These are phyloP conservation scores for Plumapathes pennacea DNA, from an alignment of 92 coral and sea anemone species.

Conservation along the genomic window DNA sequence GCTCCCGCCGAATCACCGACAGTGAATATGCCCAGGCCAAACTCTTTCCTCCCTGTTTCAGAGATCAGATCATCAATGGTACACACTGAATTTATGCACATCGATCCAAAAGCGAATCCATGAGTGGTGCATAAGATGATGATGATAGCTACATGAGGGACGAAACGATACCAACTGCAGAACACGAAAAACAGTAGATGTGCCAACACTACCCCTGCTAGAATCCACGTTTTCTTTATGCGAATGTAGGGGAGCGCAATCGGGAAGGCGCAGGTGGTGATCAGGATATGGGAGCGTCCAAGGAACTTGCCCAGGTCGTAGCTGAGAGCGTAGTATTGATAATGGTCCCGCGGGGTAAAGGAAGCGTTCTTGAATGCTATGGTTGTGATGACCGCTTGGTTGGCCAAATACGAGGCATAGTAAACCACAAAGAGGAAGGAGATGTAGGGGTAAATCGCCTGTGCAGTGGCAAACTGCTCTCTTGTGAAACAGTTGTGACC, in stretches of 20 bases:
- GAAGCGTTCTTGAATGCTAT: constrained; percentile 51
- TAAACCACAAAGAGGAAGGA: constrained; percentile 47
- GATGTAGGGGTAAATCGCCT: constrained; percentile 38
- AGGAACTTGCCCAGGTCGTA: constrained; percentile 68
- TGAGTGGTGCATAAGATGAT: constrained; percentile 47
- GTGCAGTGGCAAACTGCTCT: constrained; percentile 38
- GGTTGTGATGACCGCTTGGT: constrained; percentile 65
- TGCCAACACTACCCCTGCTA: constrained; percentile 22
- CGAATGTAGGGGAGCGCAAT: constrained; percentile 39
- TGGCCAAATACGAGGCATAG: constrained; percentile 58
- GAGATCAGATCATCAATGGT: constrained; percentile 40
- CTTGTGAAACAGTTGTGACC: not conserved
- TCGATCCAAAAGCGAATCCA: constrained; percentile 65
- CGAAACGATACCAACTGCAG: constrained; percentile 54
- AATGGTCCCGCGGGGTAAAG: constrained; percentile 70
- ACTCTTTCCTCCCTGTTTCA: constrained; percentile 33
- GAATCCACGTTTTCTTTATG: constrained; percentile 60
- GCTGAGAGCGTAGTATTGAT: constrained; percentile 51
- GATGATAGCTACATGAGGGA: constrained; percentile 41
- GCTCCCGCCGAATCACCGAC: constrained; percentile 59
- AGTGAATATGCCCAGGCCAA: constrained; percentile 60
- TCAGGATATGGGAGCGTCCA: constrained; percentile 61
- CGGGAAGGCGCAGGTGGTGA: constrained; percentile 35
- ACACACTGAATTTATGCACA: constrained; percentile 65
- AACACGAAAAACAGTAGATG: constrained; percentile 47